Percentiles rank a stretch among this genome's conserved stretches.
These are phyloP conservation scores for Ichneumoninae sp. DNA, from an alignment of 2,888 invertebrate species.

Conservation along the genomic window DNA sequence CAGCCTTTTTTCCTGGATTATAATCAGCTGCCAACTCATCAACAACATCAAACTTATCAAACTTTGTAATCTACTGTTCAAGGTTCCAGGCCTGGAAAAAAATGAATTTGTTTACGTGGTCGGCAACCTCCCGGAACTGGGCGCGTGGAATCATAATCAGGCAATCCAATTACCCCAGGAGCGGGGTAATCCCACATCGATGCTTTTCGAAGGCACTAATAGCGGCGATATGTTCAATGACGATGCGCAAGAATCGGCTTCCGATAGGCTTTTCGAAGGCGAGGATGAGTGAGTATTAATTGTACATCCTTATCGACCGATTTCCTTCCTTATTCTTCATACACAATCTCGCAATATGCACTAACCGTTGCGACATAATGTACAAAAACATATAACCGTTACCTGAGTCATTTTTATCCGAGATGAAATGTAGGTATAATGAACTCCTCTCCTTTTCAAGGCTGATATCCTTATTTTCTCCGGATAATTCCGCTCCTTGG, in stretches of 20 bases:
- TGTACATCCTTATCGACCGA: not conserved
- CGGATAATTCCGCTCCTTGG: not conserved
- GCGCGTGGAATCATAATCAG: conserved; percentile 83
- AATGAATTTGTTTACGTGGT: conserved; percentile 82
- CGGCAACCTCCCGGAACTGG: conserved; percentile 82
- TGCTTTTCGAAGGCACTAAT: conserved; percentile 76
- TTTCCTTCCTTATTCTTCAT: not conserved
- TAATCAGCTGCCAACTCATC: not conserved
- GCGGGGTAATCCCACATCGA: conserved; percentile 68
- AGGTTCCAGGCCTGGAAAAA: conserved; percentile 81
- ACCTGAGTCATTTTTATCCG: not conserved
- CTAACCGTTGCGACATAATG: not conserved
- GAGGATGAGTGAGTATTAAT: conserved; percentile 75
- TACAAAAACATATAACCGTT: no score
- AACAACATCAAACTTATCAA: conserved; percentile 7
- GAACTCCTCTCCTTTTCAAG: not conserved
- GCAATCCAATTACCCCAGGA: conserved; percentile 80
- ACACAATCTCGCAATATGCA: not conserved
- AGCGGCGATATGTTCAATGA: conserved; percentile 73
- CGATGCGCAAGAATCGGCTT: conserved; percentile 73
- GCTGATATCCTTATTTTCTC: not conserved
- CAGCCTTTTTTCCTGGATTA: not conserved
- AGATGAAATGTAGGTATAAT: not conserved
- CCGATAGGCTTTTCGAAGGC: conserved; percentile 74
- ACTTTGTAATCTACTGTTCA: conserved; percentile 40